Evolutionary conservation across 2,797 vertebrate genomes (phyloP).

Genomic region (Micropoecilia bifurca): DNA sequence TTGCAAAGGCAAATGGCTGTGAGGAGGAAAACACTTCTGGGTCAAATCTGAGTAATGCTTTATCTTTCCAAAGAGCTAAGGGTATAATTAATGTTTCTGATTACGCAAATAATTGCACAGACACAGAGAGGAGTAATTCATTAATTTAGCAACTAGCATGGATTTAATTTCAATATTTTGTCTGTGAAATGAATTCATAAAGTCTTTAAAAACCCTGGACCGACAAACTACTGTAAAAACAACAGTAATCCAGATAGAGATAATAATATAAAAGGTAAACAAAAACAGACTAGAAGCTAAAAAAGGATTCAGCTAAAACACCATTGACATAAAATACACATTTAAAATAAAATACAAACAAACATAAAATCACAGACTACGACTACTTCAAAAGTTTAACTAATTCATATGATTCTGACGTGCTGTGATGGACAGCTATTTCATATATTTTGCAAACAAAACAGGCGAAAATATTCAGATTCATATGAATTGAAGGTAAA

Average conservation of each 20-base stretch:
- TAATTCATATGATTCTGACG: not conserved
- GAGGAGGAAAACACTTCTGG: not conserved
- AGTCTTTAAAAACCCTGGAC: too few relatives aligned
- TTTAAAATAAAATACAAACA: too few relatives aligned
- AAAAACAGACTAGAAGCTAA: not conserved
- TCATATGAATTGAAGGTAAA: not conserved
- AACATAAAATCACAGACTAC: not conserved
- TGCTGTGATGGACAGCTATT: not conserved
- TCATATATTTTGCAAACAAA: not conserved
- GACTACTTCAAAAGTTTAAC: not conserved
- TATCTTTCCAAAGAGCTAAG: not conserved
- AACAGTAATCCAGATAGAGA: too few relatives aligned
- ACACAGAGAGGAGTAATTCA: not conserved
- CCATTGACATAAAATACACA: too few relatives aligned
- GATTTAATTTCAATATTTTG: not conserved
- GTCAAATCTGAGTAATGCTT: slow-evolving; percentile 1
- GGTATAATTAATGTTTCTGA: not conserved
- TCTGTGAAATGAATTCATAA: not conserved
- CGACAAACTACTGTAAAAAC: too few relatives aligned
- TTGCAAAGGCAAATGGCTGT: not conserved
- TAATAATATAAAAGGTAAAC: not conserved
- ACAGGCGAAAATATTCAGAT: not conserved
- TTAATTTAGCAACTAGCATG: not conserved
- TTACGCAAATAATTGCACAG: not conserved
- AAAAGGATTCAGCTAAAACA: too few relatives aligned